These are phyloP conservation scores for Cranoglanis bouderius DNA, from an alignment of 2,113 vertebrate species.

Conservation along the genomic window DNA sequence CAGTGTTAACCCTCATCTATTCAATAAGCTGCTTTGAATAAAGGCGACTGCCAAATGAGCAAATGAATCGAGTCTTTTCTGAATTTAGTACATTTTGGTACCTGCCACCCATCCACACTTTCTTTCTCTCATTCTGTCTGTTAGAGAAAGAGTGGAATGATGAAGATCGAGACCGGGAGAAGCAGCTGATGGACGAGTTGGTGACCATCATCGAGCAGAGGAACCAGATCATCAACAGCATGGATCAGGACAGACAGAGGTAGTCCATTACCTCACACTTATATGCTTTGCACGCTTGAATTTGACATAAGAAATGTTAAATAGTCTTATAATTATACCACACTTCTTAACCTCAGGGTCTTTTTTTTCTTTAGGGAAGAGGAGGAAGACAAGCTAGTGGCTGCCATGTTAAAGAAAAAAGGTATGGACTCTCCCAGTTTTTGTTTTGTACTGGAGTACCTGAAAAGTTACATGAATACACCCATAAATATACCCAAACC, in stretches of 20 bases:
- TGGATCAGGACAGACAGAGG: constrained; percentile 97
- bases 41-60: neutral
- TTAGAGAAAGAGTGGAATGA: constrained; percentile 95
- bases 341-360: neutral
- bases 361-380: constrained; percentile 79
- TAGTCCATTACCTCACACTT: constrained; percentile 58
- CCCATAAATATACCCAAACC: neutral
- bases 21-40: neutral
- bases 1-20: neutral
- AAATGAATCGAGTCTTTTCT: neutral
- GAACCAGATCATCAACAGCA: constrained; percentile 92
- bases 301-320: neutral
- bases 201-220: constrained; percentile 95
- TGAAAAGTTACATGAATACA: neutral
- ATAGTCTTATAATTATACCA: neutral
- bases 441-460: neutral
- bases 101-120: neutral
- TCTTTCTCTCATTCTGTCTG: neutral
- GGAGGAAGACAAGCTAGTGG: constrained; percentile 95
- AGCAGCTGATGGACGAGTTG: constrained; percentile 91
- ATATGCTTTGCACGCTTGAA: neutral
- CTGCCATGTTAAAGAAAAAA: constrained; percentile 94
- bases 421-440: constrained; percentile 67
- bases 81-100: neutral
- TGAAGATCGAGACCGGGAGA: constrained; percentile 88